Percentiles rank a stretch among this genome's conserved stretches.
Conservation (phyloP, 2,888 invertebrate genomes). For the Geophilus truncorum region DNA sequence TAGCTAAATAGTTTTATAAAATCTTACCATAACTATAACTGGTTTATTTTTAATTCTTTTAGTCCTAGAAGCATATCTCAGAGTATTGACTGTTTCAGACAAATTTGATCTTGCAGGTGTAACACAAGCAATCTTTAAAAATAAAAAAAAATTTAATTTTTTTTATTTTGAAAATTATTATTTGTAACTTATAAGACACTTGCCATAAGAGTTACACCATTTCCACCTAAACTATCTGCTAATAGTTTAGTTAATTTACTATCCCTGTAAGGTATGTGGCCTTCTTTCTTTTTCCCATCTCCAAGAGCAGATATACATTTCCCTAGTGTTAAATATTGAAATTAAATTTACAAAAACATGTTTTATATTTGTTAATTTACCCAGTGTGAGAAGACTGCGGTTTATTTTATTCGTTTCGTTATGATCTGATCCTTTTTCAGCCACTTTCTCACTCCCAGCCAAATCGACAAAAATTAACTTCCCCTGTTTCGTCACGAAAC, state of each 20-base stretch:
- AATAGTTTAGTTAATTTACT: conserved; percentile 88
- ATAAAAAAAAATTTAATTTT: neutral
- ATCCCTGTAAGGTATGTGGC: conserved; percentile 90
- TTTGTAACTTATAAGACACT: too few relatives aligned
- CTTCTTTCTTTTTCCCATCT: conserved; percentile 56
- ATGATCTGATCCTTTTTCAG: conserved; percentile 64
- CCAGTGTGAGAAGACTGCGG: conserved; percentile 88
- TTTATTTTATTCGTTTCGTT: conserved; percentile 96
- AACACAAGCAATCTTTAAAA: conserved; percentile 79
- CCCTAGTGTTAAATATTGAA: conserved; percentile 54
- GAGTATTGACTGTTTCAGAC: conserved; percentile 81
- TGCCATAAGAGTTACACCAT: conserved; percentile 91
- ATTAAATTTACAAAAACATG: neutral
- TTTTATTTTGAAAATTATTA: neutral
- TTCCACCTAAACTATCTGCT: conserved; percentile 88
- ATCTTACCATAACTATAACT: conserved; percentile 78
- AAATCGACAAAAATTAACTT: conserved; percentile 94
- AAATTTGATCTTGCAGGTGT: conserved; percentile 82
- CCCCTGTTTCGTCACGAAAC: conserved; percentile 83
- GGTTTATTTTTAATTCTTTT: conserved; percentile 91
- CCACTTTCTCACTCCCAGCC: conserved; percentile 89
- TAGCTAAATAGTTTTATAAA: too few relatives aligned
- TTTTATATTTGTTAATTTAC: too few relatives aligned
- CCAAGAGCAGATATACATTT: conserved; percentile 86
- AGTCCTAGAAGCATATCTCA: conserved; percentile 85